A percentile compares a stretch with the other conserved stretches of the same genome.
These are phyloP conservation scores for Isoperla grammatica DNA, from an alignment of 2,888 invertebrate genomes.

Conservation along the genomic window DNA sequence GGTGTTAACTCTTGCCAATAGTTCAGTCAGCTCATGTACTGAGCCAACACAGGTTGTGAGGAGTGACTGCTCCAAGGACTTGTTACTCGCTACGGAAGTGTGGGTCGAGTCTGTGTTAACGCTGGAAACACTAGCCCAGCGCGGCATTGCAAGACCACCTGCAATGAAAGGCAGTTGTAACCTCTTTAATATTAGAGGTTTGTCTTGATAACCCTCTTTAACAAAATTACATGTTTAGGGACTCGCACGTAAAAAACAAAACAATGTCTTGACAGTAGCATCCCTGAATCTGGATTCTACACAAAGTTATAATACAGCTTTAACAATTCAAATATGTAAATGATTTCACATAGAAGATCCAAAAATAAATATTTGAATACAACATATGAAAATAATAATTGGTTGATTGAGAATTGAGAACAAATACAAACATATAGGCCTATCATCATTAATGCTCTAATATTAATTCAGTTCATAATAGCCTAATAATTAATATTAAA, in stretches of 20 bases:
- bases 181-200: neutral
- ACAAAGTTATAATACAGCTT: too few species aligned
- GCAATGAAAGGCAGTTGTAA: slow-evolving; percentile 28
- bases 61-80: slow-evolving; percentile 59
- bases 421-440: too few species aligned
- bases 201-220: too few species aligned
- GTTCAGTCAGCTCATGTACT: slow-evolving; percentile 67
- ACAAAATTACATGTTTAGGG: too few species aligned
- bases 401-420: neutral
- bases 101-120: slow-evolving; percentile 31
- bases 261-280: too few species aligned
- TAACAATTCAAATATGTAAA: too few species aligned
- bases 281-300: too few species aligned
- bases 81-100: slow-evolving; percentile 29
- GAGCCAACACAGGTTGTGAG: slow-evolving; percentile 88
- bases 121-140: slow-evolving; percentile 57
- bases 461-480: too few species aligned
- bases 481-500: too few species aligned
- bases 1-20: slow-evolving; percentile 51
- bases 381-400: neutral
- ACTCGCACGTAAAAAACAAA: too few species aligned
- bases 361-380: slow-evolving; percentile 2
- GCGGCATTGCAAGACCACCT: slow-evolving; percentile 77
- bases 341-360: slow-evolving; percentile 3
- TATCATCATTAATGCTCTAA: too few species aligned